Evolutionary conservation across 2,888 invertebrate species (phyloP), one percentile per base, ranked within the genome.

Genomic region (Melipona beecheii): DNA sequence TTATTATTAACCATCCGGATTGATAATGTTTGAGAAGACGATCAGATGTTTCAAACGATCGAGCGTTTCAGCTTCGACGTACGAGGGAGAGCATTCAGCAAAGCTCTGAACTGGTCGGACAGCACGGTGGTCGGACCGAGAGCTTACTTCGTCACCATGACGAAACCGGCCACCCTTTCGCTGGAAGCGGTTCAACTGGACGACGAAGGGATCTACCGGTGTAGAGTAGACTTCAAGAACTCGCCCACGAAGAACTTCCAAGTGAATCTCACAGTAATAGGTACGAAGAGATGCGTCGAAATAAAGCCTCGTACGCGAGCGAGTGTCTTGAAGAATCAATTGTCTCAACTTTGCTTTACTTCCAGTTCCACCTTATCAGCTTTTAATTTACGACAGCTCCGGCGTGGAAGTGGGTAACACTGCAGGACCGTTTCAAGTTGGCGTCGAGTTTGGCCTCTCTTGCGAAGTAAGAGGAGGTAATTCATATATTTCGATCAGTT

Each of bases 171-270:
- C 27, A 92, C 93, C 11, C 94, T 95, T n/a, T 94, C 94, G 75
- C 94, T 96, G 73, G 95, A 95, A 84, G 94, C 95, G 66, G 95
- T 95, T 78, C 94, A 93, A 79, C 89, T 94, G 80, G 91, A 92
- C 86, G 94, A 94, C 90, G 94, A 93, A 87, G 94, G 94, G 54
- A 91, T 95, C 86, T 96, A 96, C 91, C 94, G 95, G 71, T 96
- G 95, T 91, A 92, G 96, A 73, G 95, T 96, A 43, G 96, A 96
- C 92, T 96, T 95, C 91, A 94, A 94, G 84, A 95, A 95, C 87
- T 95, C 95, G 24, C 95, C 95, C 15, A 96, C 96, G 70, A 94
- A 95, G 87, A 96, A 95, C 92, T 95, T 95, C 89, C 95, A 95
- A 93, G 95, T 95, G 90, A 95, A 95, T 92, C 95, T 96, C 86